These are phyloP conservation scores for Congeria kusceri DNA, from an alignment of 2,888 invertebrate genomes.

Conservation along the genomic window DNA sequence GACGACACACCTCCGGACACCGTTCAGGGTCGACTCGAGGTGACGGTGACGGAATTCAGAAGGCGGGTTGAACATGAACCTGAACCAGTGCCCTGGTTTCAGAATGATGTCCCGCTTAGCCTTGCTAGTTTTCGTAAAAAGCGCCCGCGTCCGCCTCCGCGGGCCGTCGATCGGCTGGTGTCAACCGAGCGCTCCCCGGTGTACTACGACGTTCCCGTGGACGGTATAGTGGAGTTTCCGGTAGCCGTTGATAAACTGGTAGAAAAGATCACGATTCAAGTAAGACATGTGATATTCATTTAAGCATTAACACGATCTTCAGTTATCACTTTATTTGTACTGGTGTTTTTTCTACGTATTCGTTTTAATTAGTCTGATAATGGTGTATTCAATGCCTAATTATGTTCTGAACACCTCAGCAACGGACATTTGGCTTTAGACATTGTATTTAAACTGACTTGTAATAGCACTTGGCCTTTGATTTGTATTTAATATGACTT, in stretches of 20 bases:
- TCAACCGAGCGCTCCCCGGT: background rate
- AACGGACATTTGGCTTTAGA: no score
- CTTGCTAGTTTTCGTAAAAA: background rate
- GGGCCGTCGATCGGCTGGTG: background rate
- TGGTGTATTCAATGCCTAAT: no score
- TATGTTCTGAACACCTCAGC: no score
- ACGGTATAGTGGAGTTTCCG: conserved; percentile 33
- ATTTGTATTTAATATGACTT: no score
- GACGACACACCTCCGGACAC: conserved; percentile 65
- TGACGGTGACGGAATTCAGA: conserved; percentile 65
- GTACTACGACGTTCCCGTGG: conserved; percentile 23
- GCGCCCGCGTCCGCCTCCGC: background rate
- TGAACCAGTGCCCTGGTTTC: background rate
- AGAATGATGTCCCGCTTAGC: no score
- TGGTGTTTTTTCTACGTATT: no score
- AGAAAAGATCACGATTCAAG: background rate
- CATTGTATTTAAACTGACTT: no score
- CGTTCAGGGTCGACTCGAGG: conserved; percentile 33
- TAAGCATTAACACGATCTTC: no score
- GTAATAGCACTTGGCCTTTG: no score
- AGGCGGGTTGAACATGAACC: conserved; percentile 18
- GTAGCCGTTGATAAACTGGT: conserved; percentile 2
- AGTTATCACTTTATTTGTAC: no score
- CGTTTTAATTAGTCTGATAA: no score
- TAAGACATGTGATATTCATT: no score